Evolutionary conservation across 1,140 invertebrate genomes (phyloP), one percentile per base, ranked within the genome.

Genomic region (Pogonomyrmex californicus): DNA sequence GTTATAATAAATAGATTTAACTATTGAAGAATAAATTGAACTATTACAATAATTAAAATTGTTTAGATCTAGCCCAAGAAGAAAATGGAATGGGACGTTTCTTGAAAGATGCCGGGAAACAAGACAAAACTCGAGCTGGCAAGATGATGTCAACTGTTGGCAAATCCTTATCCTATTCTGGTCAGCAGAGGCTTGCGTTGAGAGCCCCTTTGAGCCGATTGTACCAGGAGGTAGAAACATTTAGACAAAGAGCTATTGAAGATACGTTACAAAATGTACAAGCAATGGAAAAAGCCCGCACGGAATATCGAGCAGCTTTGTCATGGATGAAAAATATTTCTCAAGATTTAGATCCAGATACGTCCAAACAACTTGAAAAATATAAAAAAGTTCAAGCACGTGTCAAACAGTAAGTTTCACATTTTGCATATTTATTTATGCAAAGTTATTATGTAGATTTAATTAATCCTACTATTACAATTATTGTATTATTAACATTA

Each of bases 301-400:
- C 98, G n/a, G 99, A 99, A 91, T 99, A 99, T 95, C 96, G 98
- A 79, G 99, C 99, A 0, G 98, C 99, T 1, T 96, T 99, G 1
- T 97, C 98, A 92, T 99, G 99, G 99, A 99, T 99, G 99, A 99
- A 99, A 95, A 98, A 99, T 88, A 97, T 98, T 2, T 99, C 99
- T 77, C 97, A 98, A 89, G 98, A 99, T 94, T 96, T 99, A 23
- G 99, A 99, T 96, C 99, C 99, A 0, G 99, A 99, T 93, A 99
- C 98, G 0, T 98, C 98, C 71, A 98, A 98, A 91, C 98, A 99
- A 85, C 95, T 99, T 56, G 99, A 99, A 91, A 99, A 98, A 95
- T 99, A 99, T 94, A 96, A 99, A 90, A 99, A 99, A 95, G 98
- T 97, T 1, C 97, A 98, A 92, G 96, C 96, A 3, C 97, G 97